Evolutionary conservation across 2,113 vertebrate species (phyloP), one percentile per base, ranked within the genome.

Genomic region (Oceanites oceanicus): DNA sequence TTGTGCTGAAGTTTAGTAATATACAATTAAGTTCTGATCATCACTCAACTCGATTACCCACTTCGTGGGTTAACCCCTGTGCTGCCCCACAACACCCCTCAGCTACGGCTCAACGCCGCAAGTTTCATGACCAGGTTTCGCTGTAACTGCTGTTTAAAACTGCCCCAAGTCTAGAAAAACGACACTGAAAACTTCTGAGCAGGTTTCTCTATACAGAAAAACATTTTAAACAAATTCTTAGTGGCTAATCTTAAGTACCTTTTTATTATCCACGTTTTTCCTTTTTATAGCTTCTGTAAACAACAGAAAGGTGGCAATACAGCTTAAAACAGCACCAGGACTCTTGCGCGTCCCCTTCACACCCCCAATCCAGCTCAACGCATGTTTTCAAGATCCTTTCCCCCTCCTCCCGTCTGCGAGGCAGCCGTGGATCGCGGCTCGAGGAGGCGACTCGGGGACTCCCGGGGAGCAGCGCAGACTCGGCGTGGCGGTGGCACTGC

Each of bases 351-450:
- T 50, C 49, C 56, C 32, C 12, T 52, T 38, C 42, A 65, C 73
- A 17, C 22, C 49, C 47, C 53, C 4, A 0, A 62, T 21, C 20
- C 47, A 45, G 38, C 7, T 38, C 13, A 6, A 6, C 6, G 25
- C 38, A n/a, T 3, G 0, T 36, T 65, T 52, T 14, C 34, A 23
- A 44, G 66, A 32, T 11, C 62, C 9, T 5, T 26, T 40, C 40
- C 7, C 14, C 3, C 4, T n/a, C 27, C 23, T 70, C 36, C 32
- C 49, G 20, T 2, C 49, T 11, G 21, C 40, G 18, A 13, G 40
- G 11, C 20, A 21, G 45, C 26, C 0, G 0, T 15, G 53, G 75
- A 49, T 23, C 6, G 1, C 67, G 26, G 3, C 29, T 49, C 2
- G 4, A 20, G 20, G 34, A 67, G 34, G 15, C n/a, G 36, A 7